Evolutionary conservation across 2,888 invertebrate species (phyloP), one percentile per base, ranked within the genome.

Genomic region (Heteromurus nitidus): DNA sequence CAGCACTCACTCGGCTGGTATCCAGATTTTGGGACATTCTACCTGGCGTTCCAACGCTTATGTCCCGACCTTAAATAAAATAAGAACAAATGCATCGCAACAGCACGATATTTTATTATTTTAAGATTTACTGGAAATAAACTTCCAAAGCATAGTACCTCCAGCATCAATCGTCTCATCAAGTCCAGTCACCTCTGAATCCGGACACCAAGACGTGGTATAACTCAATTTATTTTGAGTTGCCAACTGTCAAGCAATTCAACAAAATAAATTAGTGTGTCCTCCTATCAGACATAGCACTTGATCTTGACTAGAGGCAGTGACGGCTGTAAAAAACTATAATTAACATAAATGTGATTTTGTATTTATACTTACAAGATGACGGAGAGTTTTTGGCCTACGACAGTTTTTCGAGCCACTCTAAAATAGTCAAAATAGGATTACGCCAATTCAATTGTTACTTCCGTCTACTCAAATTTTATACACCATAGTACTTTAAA

Each of bases 101-200:
- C 36, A 36, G 7, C 36, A 13, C 13, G 36, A 36, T 36, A 36
- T 13, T 50, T 50, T 18, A 50, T 50, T 50, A 50, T n/a, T 50
- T n/a, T n/a, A 50, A 36, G 5, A n/a, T 13, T 50, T 50, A 50
- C 7, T 50, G 50, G 7, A n/a, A 13, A 18, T 5, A 13, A n/a
- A 13, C 5, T n/a, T 50, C n/a, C 7, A 50, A 13, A 13, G 7
- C 3, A 18, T 3, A 3, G 3, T 5, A n/a, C 5, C 5, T 50
- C 26, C 58, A 13, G 20, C 58, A 58, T 22, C 58, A 22, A 24
- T 3, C 2, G 30, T 16, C 30, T 72, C 44, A 20, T 80, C 80
- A 0, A 80, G 47, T n/a, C 73, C 72, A 67, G 58, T 26, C 20
- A 80, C 67, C 20, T 73, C 67, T 7, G 80, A 80, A 0, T 80